Conservation (phyloP, 2,888 invertebrate genomes). For the Dicyrtoma fusca region DNA sequence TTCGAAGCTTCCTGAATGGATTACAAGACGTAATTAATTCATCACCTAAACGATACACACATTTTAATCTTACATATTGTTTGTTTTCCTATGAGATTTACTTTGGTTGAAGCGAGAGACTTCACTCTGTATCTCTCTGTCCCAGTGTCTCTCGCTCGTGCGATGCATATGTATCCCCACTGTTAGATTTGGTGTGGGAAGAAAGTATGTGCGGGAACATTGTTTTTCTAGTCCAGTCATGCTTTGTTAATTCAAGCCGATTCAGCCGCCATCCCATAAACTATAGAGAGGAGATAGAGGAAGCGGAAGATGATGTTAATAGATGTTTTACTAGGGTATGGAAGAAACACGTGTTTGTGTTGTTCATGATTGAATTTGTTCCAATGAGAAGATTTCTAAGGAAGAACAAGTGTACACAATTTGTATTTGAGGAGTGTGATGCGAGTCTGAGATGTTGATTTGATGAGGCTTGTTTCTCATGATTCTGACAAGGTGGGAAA, state of each 20-base stretch:
- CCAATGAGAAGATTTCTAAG: background rate
- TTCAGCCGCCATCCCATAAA: too few species aligned
- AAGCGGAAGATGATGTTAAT: background rate
- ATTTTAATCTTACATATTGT: background rate
- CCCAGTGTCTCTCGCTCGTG: too few species aligned
- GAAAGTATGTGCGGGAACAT: too few species aligned
- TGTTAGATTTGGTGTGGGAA: too few species aligned
- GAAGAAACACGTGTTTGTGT: too few species aligned
- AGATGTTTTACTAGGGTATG: too few species aligned
- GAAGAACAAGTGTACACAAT: background rate
- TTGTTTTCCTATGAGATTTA: too few species aligned
- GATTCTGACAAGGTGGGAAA: constrained; percentile 21
- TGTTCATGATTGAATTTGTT: background rate
- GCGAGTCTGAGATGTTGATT: constrained; percentile 1
- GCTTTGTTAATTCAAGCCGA: too few species aligned
- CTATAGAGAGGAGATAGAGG: background rate
- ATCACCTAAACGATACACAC: background rate
- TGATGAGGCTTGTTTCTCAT: constrained; percentile 2
- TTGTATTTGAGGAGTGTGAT: background rate
- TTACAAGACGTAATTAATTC: constrained; percentile 5
- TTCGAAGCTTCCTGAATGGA: background rate
- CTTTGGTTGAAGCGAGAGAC: too few species aligned
- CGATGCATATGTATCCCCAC: too few species aligned
- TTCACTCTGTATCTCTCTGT: too few species aligned
- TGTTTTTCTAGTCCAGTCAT: too few species aligned